Evolutionary conservation across 2,797 vertebrate genomes (phyloP).

Genomic region (Rhabdomys pumilio): DNA sequence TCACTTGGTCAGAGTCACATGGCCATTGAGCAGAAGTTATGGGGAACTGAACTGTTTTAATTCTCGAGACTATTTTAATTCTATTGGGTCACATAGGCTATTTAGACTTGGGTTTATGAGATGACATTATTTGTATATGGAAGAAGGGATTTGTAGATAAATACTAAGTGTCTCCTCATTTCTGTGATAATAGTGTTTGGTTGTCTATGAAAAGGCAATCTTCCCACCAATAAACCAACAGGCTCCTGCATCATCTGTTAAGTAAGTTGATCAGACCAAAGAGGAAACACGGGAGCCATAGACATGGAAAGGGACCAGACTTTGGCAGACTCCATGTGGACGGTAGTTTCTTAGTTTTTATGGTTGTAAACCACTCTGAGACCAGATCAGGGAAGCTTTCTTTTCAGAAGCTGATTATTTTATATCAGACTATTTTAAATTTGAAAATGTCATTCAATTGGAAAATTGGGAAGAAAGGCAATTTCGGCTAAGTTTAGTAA

Average conservation of each 20-base stretch:
- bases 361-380: background rate
- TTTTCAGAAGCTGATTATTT: background rate
- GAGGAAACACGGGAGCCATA: background rate
- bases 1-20: background rate
- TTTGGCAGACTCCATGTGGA: background rate
- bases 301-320: background rate
- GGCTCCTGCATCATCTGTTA: slow-evolving; percentile 11
- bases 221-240: slow-evolving; percentile 11
- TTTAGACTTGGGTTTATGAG: slow-evolving; percentile 9
- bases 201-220: slow-evolving; percentile 55
- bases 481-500: background rate
- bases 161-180: slow-evolving; percentile 52
- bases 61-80: background rate
- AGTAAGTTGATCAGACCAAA: background rate
- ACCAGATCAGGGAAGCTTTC: background rate
- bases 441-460: background rate
- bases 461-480: slow-evolving; percentile 37
- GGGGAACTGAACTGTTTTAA: background rate
- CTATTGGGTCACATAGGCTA: background rate
- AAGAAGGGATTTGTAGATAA: slow-evolving; percentile 33
- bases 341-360: background rate
- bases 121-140: background rate
- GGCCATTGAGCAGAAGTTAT: background rate
- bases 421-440: background rate
- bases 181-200: slow-evolving; percentile 46